A percentile compares a stretch with the other conserved stretches of the same genome.
phyloP scores from a whole-genome alignment of 2,888 invertebrate species.

The Aspidiotus destructor region DNA sequence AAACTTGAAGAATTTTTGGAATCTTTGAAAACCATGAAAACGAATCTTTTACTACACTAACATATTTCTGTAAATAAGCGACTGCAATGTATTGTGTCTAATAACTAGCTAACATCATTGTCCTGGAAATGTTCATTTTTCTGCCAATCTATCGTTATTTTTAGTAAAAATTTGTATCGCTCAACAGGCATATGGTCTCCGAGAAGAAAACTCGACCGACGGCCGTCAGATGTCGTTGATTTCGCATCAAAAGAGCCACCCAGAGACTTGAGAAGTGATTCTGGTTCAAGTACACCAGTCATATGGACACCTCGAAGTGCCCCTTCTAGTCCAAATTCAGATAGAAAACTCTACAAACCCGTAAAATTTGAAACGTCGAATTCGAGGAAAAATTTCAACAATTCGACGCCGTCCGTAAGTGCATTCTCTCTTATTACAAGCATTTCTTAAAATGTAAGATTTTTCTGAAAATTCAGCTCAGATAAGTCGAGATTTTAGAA shows the following conservation, averaged over 20 bases:
- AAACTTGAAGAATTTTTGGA: no score
- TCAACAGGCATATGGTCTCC: slow-evolving; percentile 54
- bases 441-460: neutral
- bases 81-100: no score
- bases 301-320: slow-evolving; percentile 59
- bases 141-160: no score
- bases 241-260: slow-evolving; percentile 8
- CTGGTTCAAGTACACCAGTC: slow-evolving; percentile 39
- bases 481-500: no score
- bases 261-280: slow-evolving; percentile 6
- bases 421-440: no score
- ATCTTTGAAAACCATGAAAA: no score
- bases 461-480: neutral
- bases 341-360: slow-evolving; percentile 69
- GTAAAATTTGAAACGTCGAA: slow-evolving; percentile 64
- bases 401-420: slow-evolving; percentile 10
- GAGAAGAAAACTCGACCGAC: slow-evolving; percentile 37
- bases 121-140: no score
- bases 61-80: no score
- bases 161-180: no score
- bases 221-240: slow-evolving; percentile 20
- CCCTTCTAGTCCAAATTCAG: slow-evolving; percentile 40
- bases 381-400: slow-evolving; percentile 45
- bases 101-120: no score
- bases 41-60: no score